A percentile compares a stretch with the other conserved stretches of the same genome.
Conservation (phyloP, 2,888 invertebrate species). For the Apodemia zela region DNA sequence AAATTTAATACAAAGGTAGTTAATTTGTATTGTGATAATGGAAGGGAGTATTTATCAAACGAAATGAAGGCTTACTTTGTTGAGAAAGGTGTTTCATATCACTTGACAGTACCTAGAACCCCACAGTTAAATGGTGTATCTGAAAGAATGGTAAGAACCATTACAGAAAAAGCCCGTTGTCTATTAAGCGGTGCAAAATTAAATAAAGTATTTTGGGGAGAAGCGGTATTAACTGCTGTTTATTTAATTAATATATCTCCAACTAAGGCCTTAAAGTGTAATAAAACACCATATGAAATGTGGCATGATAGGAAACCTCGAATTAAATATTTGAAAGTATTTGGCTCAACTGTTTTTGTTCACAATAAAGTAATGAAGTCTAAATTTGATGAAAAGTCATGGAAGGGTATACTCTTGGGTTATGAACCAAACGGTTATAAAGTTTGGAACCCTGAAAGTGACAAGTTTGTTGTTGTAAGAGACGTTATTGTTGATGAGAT, state of each 20-base stretch:
- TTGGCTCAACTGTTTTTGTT: constrained; percentile 44
- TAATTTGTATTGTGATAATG: constrained; percentile 42
- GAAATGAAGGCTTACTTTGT: constrained; percentile 37
- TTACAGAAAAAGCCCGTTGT: constrained; percentile 47
- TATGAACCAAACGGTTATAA: constrained; percentile 47
- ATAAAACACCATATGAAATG: constrained; percentile 48
- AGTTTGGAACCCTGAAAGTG: constrained; percentile 39
- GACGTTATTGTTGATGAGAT: constrained; percentile 46
- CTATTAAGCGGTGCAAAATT: constrained; percentile 41
- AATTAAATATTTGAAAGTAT: constrained; percentile 41
- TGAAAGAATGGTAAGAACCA: constrained; percentile 46
- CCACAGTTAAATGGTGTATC: constrained; percentile 51
- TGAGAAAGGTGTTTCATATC: constrained; percentile 30
- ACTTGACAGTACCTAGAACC: constrained; percentile 47
- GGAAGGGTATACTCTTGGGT: constrained; percentile 36
- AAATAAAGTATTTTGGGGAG: constrained; percentile 45
- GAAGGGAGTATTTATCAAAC: constrained; percentile 40
- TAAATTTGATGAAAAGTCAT: no score
- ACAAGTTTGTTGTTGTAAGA: constrained; percentile 39
- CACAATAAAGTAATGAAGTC: constrained; percentile 22
- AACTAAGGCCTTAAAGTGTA: constrained; percentile 25
- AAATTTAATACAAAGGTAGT: constrained; percentile 40
- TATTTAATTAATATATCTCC: constrained; percentile 43
- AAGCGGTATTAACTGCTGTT: constrained; percentile 46
- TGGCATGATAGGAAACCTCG: constrained; percentile 46